Evolutionary conservation across 2,113 vertebrate species (phyloP), one percentile per base, ranked within the genome.

Genomic region (Fulica atra): DNA sequence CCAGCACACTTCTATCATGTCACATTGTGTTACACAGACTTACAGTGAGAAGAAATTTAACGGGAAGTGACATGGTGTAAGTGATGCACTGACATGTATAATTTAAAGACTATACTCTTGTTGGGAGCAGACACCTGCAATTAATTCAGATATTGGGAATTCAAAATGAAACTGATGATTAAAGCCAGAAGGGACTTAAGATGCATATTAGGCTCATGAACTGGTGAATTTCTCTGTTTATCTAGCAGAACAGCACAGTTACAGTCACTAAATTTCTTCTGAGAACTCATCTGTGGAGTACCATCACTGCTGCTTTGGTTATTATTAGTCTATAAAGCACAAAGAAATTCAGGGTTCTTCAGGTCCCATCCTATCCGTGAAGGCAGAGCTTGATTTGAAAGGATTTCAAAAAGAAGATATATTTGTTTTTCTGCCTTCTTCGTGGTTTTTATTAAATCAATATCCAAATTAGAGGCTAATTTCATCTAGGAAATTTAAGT

Each of bases 51-150:
- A 97, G 85, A 95, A 94, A 90, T 95, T 69, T 96, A 97, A 96
- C 40, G 54, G 95, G 96, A 97, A 95, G 54, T 95, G 96, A 96
- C 96, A 95, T 25, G 42, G 78, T 93, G 54, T 92, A 96, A 97
- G 83, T 95, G 94, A 94, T 91, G 86, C 78, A 87, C 44, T 96
- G 96, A 95, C 96, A 96, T 90, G 81, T 86, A 86, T 96, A 96
- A 98, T 97, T 97, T 97, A 94, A 97, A 95, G 89, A 95, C 89
- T 85, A 74, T 64, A 87, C 60, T 96, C 86, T 89, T 89, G 53
- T 95, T 97, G 95, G 93, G 97, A 97, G 50, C 59, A 96, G 95
- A 97, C 91, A 96, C 94, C 84, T 97, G 88, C 74, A 97, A 96
- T 97, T 97, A 98, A 97, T 98, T 98, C 87, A 84, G 87, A 88